Evolutionary conservation across 2,113 vertebrate species (phyloP), one percentile per base, ranked within the genome.

Genomic region (Drymodes brunneopygia): DNA sequence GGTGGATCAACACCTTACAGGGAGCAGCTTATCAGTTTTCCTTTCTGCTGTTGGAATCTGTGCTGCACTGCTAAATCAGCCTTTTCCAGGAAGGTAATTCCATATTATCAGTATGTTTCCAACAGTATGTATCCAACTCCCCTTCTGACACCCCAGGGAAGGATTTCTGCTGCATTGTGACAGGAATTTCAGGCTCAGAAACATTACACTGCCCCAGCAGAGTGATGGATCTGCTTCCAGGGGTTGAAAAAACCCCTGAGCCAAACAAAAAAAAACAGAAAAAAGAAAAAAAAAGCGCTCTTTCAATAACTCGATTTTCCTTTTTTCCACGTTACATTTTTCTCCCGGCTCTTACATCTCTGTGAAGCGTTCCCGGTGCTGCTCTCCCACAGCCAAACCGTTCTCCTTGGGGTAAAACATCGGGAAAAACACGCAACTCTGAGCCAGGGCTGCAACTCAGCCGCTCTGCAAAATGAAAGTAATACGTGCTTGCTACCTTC

Each of bases 391-490:
- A 88, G 73, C 77, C 91, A 66, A 88, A 15, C 9, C 14, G 2
- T 66, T 40, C 66, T 92, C 86, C 33, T 36, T 53, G 36, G 90
- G 82, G 56, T 51, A 90, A 96, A 95, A 78, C 85, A 58, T 36
- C 11, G 23, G 89, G 77, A 90, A 94, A 94, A 96, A 93, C 44
- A 84, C 0, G 0, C 8, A 0, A 73, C 47, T 35, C 40, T 0
- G 6, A 94, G 85, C 79, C 75, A 73, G 80, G 28, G 9, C 38
- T 44, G 79, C 56, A 53, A 53, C 29, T 20, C 40, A 71, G 36
- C 38, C 3, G 4, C 71, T 90, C 47, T 3, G 5, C 83, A 95
- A 98, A 97, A 70, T 54, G 96, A 95, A 97, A 98, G 94, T 69
- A 38, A 71, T 38, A 12, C 0, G 1, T 2, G 5, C 45, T 60